Base-by-base conservation (phyloP, 2,888 invertebrate genomes). In the Hydrotaea diabolus region DNA sequence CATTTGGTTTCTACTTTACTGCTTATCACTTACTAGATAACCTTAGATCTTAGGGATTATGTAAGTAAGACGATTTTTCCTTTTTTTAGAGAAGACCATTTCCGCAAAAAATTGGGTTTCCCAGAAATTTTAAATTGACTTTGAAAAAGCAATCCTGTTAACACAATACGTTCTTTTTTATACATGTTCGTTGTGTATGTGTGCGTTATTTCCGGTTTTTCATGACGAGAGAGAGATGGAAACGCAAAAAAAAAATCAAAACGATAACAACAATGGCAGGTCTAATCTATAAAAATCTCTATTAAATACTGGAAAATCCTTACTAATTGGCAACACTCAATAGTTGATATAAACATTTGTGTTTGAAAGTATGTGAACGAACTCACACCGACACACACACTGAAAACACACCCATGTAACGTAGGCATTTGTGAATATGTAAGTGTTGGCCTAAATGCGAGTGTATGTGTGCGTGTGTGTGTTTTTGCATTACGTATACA, bases 311-410 rank as follows among this genome's bases (percentile, higher is more conserved):
- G 66, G 74, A 83, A 86, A 85, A 86, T 86, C 86, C 82, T 17
- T 55, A 59, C 77, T 85, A 85, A 86, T 85, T 86, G 85, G 78
- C 80, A 85, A 78, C 79, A 85, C 85, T 79, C 73, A 78, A 83
- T 81, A 83, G 76, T 83, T 79, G 72, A 64, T 73, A 76, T 76
- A 23, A 46, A 69, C 26, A 62, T 62, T 59, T 59, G 59, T 59
- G 59, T 26, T 59, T 13, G 59, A 57, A 7, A n/a, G 17, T 19
- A 23, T 46, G 39, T 4, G 17, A 23, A 36, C 36, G n/a, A n/a
- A n/a, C n/a, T n/a, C n/a, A 26, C 21, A 19, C 21, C 3, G 31
- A 31, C n/a, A 46, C n/a, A 49, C 13, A 76, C 21, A 19, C n/a
- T n/a, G n/a, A n/a, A n/a, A n/a, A n/a, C n/a, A n/a, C n/a, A n/a